A percentile compares a stretch with the other conserved stretches of the same genome.
phyloP scores from a whole-genome alignment of 1,140 invertebrate genomes.

The Caerostris darwini region DNA sequence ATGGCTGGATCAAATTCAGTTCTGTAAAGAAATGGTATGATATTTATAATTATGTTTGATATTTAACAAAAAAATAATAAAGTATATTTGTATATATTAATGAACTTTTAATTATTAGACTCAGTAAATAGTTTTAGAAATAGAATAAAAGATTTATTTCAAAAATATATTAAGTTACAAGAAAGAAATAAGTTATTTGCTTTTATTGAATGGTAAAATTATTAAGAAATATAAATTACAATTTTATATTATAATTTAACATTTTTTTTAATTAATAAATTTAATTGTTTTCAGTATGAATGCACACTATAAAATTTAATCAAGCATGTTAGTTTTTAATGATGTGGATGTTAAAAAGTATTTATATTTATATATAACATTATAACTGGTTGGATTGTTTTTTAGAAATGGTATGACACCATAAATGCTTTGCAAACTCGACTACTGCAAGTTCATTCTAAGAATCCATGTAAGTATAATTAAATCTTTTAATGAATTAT shows the following conservation, averaged over 20 bases:
- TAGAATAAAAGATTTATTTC: too few relatives aligned
- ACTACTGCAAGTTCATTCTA: conserved; percentile 87
- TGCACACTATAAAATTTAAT: too few relatives aligned
- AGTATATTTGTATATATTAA: neutral
- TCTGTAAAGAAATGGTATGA: conserved; percentile 85
- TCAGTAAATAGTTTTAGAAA: neutral
- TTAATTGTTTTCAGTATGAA: too few relatives aligned
- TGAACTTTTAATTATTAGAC: neutral
- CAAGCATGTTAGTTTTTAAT: too few relatives aligned
- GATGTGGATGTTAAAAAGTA: neutral
- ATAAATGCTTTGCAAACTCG: conserved; percentile 83
- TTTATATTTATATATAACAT: neutral
- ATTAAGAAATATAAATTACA: neutral
- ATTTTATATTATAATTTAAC: neutral
- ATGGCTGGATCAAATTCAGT: conserved; percentile 88
- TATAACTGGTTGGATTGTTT: neutral
- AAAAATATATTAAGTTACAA: too few relatives aligned
- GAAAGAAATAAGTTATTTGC: neutral
- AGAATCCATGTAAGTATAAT: conserved; percentile 82
- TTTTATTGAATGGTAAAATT: neutral
- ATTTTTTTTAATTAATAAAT: neutral
- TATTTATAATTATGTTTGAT: neutral
- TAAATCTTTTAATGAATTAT: too few relatives aligned
- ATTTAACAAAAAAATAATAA: neutral
- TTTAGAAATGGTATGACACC: conserved; percentile 80